A percentile compares a stretch with the other conserved stretches of the same genome.
phyloP scores from a whole-genome alignment of 2,888 invertebrate species.

The Fragum whitleyi region DNA sequence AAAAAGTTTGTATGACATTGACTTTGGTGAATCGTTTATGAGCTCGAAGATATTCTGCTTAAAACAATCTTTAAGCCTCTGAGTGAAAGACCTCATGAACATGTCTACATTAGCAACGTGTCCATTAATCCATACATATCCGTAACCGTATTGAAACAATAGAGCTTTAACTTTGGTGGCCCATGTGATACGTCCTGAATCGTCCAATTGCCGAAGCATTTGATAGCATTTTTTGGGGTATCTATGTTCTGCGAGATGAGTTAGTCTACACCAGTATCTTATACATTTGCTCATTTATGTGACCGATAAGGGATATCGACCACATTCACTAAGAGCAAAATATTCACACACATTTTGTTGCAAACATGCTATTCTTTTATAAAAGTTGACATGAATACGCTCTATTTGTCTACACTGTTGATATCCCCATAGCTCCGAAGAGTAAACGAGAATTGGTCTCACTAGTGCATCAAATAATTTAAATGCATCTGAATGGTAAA shows the following conservation, averaged over 20 bases:
- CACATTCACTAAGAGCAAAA: constrained; percentile 20
- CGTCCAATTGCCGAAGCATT: constrained; percentile 21
- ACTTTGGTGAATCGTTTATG: too few relatives aligned
- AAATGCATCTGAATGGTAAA: constrained; percentile 7
- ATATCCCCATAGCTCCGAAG: constrained; percentile 16
- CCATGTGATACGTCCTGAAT: constrained; percentile 16
- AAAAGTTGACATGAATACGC: constrained; percentile 14
- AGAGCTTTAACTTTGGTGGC: not conserved
- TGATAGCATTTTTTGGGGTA: constrained; percentile 15
- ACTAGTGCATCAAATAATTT: constrained; percentile 20
- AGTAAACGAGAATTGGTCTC: constrained; percentile 24
- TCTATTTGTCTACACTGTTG: constrained; percentile 6
- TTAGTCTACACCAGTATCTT: constrained; percentile 24
- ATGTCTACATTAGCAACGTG: not conserved
- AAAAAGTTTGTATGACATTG: too few relatives aligned
- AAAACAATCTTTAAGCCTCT: too few relatives aligned
- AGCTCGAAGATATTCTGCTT: too few relatives aligned
- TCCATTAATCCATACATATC: not conserved
- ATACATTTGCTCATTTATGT: constrained; percentile 18
- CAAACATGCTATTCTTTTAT: constrained; percentile 5
- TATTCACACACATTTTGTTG: constrained; percentile 6
- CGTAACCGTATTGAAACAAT: not conserved
- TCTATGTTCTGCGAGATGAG: constrained; percentile 5
- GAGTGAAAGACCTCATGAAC: not conserved
- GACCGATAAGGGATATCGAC: constrained; percentile 10